A percentile compares a stretch with the other conserved stretches of the same genome.
phyloP scores from a whole-genome alignment of 2,113 vertebrate genomes.

The Nothoprocta pentlandii region DNA sequence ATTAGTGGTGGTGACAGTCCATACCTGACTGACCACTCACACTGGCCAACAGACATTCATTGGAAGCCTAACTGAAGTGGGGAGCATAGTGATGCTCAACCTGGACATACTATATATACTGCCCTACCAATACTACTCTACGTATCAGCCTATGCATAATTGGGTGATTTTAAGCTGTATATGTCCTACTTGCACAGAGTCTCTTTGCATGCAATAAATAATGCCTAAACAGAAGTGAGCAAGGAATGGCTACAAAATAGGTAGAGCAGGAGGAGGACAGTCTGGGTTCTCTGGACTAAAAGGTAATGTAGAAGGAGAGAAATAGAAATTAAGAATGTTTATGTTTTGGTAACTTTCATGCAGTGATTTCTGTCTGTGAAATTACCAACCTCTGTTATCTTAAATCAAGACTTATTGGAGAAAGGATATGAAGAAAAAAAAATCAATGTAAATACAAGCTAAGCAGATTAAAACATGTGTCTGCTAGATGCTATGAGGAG shows the following conservation, averaged over 20 bases:
- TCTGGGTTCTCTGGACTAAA: background rate
- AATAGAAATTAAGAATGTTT: background rate
- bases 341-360: background rate
- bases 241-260: background rate
- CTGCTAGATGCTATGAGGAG: background rate
- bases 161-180: background rate
- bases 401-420: background rate
- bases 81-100: background rate
- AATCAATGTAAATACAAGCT: background rate
- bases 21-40: background rate
- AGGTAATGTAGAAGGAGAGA: background rate
- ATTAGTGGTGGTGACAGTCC: background rate
- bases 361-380: background rate
- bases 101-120: background rate
- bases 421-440: background rate
- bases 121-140: rapidly evolving
- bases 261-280: background rate
- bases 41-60: background rate
- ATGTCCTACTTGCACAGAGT: rapidly evolving
- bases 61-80: background rate
- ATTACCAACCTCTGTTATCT: background rate
- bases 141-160: background rate
- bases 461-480: background rate
- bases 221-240: background rate
- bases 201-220: background rate